Base-by-base conservation (phyloP, 1,140 invertebrate genomes). In the Chironomus tepperi region DNA sequence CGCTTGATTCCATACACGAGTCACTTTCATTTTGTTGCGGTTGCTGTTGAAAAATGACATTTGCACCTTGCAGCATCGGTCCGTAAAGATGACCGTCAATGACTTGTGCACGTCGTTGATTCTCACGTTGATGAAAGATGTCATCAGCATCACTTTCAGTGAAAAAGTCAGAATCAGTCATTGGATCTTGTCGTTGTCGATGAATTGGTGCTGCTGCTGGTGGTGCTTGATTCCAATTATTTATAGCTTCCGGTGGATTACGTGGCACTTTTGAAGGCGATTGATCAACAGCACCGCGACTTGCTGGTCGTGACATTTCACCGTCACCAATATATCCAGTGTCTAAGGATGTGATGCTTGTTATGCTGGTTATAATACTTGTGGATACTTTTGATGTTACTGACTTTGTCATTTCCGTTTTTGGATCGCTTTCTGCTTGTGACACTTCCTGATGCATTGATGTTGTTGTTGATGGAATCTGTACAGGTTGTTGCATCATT, bases 161-260 rank as follows among this genome's bases (percentile, higher is more conserved):
- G 79, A 93, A 94, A 80, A 94, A 94, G 80, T 94, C 93, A 0
- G 92, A 94, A 82, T 94, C 92, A 0, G 92, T 94, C 91, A 94
- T 93, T 1, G 91, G 90, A 83, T 93, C 91, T 75, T 88, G 87
- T 43, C 89, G 85, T 77, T 89, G 79, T 78, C 84, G 74, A 19
- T 70, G 19, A 70, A 70, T 18, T 75, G 75, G 77, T 70, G 79
- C 65, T 75, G 75, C 77, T 67, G 79, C 79, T 73, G 77, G 24
- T 72, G 8, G 78, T 77, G 43, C 78, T 76, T 34, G 67, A 21
- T 73, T 73, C 9, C 64, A 64, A 0, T 79, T 78, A 24, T 34
- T 34, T 5, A 76, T 75, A 5, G 73, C 15, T 0, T 77, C 78
- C 7, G 70, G 73, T 34, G 64, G 76, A 74, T 73, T 78, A 7